phyloP scores from a whole-genome alignment of 2,113 vertebrate species.

The Dromas ardeola region DNA sequence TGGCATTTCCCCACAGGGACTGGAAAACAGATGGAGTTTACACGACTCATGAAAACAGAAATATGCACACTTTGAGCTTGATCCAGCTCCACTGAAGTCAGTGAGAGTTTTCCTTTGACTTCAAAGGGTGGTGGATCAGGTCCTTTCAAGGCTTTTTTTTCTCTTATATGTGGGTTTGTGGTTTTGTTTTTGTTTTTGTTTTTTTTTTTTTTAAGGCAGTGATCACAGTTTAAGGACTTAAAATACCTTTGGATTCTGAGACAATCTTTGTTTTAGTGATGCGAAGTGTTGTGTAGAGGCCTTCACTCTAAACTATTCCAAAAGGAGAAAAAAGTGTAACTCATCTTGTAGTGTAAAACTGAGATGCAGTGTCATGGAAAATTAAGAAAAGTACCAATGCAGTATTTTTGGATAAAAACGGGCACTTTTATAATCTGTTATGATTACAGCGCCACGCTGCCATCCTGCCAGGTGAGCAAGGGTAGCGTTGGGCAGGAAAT shows the following conservation, averaged over 20 bases:
- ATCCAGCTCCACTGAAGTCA: not conserved
- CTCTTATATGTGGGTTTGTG: not conserved
- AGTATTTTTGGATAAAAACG: not conserved
- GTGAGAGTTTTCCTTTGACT: not conserved
- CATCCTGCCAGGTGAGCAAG: not conserved
- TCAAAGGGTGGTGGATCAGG: not conserved
- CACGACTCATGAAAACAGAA: not conserved
- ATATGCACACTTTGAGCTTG: not conserved
- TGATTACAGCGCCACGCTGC: not conserved
- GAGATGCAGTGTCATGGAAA: not conserved
- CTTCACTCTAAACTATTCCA: not conserved
- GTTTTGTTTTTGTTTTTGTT: not conserved
- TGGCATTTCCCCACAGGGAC: not conserved
- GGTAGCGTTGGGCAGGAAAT: not conserved
- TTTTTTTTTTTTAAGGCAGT: not conserved
- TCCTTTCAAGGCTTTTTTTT: not conserved
- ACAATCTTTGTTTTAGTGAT: not conserved
- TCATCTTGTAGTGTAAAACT: not conserved
- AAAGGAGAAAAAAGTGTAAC: not conserved
- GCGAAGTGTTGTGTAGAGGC: not conserved
- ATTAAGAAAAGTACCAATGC: not conserved
- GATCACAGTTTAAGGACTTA: not conserved
- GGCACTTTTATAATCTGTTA: fast-evolving
- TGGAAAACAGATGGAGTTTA: slow-evolving; percentile 8
- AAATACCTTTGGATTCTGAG: not conserved